Evolutionary conservation across 2,797 vertebrate genomes (phyloP), one percentile per base, ranked within the genome.

Genomic region (Taeniopygia guttata): DNA sequence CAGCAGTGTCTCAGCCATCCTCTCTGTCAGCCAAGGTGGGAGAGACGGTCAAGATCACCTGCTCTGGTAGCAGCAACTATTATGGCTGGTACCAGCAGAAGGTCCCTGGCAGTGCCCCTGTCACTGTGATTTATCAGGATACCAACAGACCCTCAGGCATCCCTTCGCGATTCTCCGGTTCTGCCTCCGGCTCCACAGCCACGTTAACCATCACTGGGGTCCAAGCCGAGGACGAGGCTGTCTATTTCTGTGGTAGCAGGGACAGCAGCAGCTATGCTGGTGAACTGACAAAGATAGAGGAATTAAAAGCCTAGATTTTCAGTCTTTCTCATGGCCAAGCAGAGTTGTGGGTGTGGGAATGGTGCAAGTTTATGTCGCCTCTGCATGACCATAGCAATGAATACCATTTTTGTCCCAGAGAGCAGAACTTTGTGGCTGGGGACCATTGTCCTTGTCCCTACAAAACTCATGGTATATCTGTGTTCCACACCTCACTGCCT

Each of bases 151-250:
- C 77, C 77, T 58, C 30, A 2, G 52, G 2, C 23, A 68, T 80
- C 43, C 63, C 77, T 79, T 66, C 29, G 0, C 5, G 5, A 27
- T 78, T 66, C 42, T 66, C 76, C 0, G 22, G 42, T 1, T 78
- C 75, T 2, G 0, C 0, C 0, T 64, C 75, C 0, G 7, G 49
- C 17, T 0, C 21, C 60, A 8, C 27, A 0, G 10, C 0, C 74
- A 77, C 27, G 0, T 78, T 78, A 52, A 77, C 59, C 59, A 63
- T 77, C 59, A 19, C 48, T 77, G 59, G 59, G 59, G 38, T 52
- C 74, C 59, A 34, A 9, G 32, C 59, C 4, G 4, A 52, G 30
- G 59, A 62, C 2, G 23, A 76, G 38, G 75, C 49, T 64, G 20
- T 30, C 60, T 64, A 45, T 64, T 64, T 43, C 42, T 79, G 76